Conservation (phyloP, 2,888 invertebrate genomes). For the Parelbella ahira region DNA sequence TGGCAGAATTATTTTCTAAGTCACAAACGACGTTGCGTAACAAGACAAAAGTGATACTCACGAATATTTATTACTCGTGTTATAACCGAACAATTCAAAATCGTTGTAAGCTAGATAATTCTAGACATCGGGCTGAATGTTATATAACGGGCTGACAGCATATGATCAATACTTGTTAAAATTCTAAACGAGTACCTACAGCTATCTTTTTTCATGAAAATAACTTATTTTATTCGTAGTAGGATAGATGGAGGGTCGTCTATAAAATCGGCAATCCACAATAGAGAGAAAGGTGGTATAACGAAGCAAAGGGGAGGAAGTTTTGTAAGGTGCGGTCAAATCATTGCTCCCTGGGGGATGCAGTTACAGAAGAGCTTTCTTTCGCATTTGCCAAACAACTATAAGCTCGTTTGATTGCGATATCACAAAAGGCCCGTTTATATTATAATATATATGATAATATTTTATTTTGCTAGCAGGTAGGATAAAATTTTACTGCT, state of each 20-base stretch:
- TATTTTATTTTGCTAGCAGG: too few relatives aligned
- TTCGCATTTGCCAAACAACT: conserved; percentile 1
- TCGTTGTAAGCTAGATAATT: too few relatives aligned
- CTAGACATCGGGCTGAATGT: too few relatives aligned
- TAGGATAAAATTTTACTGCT: too few relatives aligned
- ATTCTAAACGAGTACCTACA: conserved; percentile 1
- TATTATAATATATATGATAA: too few relatives aligned
- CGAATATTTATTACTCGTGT: conserved; percentile 30
- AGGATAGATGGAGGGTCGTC: conserved; percentile 18
- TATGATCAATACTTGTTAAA: conserved; percentile 6
- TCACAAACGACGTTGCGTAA: conserved; percentile 42
- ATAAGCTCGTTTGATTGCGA: conserved; percentile 1
- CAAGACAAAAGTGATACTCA: conserved; percentile 34
- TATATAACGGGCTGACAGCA: too few relatives aligned
- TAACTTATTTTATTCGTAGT: conserved; percentile 5
- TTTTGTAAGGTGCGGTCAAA: conserved; percentile 64
- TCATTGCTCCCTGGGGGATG: conserved; percentile 59
- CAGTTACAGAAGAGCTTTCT: conserved; percentile 50
- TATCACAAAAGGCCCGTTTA: conserved; percentile 19
- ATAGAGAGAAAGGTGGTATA: conserved; percentile 37
- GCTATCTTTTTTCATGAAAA: conserved; percentile 4
- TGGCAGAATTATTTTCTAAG: conserved; percentile 51
- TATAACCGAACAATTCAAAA: too few relatives aligned
- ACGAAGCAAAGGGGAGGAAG: conserved; percentile 47
- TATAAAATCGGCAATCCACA: conserved; percentile 45